Evolutionary conservation across 2,113 vertebrate species (phyloP).

Genomic region (Protomyctophum bolini): DNA sequence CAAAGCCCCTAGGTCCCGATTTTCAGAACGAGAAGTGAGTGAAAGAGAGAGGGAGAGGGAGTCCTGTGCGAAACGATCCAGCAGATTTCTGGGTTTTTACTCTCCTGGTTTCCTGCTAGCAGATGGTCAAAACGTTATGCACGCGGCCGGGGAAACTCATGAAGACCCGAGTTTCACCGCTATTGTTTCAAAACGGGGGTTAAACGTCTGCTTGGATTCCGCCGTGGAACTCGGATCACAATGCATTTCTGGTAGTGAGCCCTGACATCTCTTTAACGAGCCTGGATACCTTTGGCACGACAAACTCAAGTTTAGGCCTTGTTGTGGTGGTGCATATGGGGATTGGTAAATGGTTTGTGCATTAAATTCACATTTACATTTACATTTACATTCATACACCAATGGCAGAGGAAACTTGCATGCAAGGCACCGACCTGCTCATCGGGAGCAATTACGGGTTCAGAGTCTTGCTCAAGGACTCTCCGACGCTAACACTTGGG

Average conservation of each 20-base stretch:
- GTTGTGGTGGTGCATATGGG: neutral
- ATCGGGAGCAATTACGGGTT: too few species aligned
- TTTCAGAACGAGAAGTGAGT: constrained; percentile 33
- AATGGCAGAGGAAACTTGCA: too few species aligned
- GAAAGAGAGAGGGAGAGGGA: constrained; percentile 22
- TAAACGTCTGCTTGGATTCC: constrained; percentile 22
- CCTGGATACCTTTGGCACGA: too few species aligned
- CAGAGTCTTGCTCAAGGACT: too few species aligned
- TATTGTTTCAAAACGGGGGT: constrained; percentile 30
- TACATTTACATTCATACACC: too few species aligned
- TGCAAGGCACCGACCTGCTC: too few species aligned
- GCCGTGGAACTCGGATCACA: constrained; percentile 38
- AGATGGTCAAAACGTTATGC: constrained; percentile 47
- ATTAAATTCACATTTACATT: too few species aligned
- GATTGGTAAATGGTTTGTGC: too few species aligned
- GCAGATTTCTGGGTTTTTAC: constrained; percentile 38
- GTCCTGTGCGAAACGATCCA: constrained; percentile 47
- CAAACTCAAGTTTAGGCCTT: neutral
- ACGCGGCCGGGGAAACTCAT: constrained; percentile 13
- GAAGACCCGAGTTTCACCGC: constrained; percentile 12
- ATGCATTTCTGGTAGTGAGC: constrained; percentile 19
- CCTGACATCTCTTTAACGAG: neutral
- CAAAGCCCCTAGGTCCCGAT: constrained; percentile 58
- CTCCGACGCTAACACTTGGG: too few species aligned
- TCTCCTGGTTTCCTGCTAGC: constrained; percentile 44